Evolutionary conservation across 2,113 vertebrate species (phyloP).

Genomic region (Andinoacara biseriatus): DNA sequence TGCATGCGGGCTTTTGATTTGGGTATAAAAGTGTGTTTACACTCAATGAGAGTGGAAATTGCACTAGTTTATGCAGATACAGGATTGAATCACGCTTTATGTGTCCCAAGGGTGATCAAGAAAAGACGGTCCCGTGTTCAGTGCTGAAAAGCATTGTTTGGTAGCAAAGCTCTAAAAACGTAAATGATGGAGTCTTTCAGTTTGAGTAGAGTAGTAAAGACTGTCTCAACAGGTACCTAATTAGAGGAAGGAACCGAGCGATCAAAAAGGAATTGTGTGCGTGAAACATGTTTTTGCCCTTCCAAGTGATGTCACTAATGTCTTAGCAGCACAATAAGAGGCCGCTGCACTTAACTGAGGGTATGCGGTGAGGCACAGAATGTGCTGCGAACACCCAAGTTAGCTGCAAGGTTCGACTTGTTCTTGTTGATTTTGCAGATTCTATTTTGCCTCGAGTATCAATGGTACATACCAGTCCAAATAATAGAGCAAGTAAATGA

Average conservation of each 20-base stretch:
- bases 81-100: background rate
- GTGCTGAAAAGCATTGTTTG: too few species aligned
- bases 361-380: background rate
- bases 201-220: too few species aligned
- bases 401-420: constrained; percentile 1
- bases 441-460: background rate
- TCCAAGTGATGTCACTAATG: background rate
- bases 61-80: background rate
- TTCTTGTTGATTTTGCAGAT: background rate
- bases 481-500: background rate
- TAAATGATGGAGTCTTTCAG: too few species aligned
- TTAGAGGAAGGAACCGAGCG: too few species aligned
- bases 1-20: background rate
- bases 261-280: too few species aligned
- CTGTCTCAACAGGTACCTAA: too few species aligned
- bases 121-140: background rate
- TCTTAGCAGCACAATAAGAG: background rate
- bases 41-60: background rate
- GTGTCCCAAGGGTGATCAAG: background rate
- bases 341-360: background rate
- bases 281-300: background rate
- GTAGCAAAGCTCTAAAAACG: too few species aligned
- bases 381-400: fast-evolving
- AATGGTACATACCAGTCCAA: background rate
- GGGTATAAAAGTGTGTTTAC: constrained; percentile 20